A percentile compares a stretch with the other conserved stretches of the same genome.
phyloP scores from a whole-genome alignment of 2,797 vertebrate genomes.

The Alcedo atthis region DNA sequence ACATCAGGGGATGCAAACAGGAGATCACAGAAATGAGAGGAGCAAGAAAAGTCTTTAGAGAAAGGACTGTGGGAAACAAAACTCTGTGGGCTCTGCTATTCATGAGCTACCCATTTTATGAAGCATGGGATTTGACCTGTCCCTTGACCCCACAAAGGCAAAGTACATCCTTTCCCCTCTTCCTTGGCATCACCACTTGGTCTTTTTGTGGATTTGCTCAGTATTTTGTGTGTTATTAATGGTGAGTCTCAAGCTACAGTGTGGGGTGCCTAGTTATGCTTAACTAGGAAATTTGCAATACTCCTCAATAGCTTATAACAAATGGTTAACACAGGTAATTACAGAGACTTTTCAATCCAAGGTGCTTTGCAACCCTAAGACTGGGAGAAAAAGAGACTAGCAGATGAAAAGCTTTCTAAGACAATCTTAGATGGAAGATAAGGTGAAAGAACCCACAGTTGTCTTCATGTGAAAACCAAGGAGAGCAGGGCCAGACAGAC shows the following conservation, averaged over 20 bases:
- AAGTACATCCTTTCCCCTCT: not conserved
- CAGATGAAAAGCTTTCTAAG: not conserved
- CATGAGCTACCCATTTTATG: not conserved
- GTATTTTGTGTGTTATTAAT: not conserved
- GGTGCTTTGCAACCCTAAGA: not conserved
- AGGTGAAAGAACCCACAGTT: not conserved
- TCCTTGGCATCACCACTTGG: not conserved
- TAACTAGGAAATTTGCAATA: not conserved
- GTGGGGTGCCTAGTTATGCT: not conserved
- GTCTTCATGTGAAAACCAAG: not conserved
- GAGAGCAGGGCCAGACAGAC: not conserved
- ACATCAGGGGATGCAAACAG: not conserved
- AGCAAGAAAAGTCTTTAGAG: not conserved
- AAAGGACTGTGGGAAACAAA: not conserved
- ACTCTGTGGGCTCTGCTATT: not conserved
- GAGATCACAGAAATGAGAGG: not conserved
- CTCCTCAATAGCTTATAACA: not conserved
- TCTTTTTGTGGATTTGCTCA: not conserved
- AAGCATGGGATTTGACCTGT: not conserved
- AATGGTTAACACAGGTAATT: not conserved
- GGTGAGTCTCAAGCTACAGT: not conserved
- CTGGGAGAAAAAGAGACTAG: not conserved
- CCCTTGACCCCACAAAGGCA: not conserved
- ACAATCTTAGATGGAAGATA: not conserved
- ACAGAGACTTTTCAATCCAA: not conserved